phyloP scores from a whole-genome alignment of 2,797 vertebrate genomes.

The Lepilemur ruficaudatus region DNA sequence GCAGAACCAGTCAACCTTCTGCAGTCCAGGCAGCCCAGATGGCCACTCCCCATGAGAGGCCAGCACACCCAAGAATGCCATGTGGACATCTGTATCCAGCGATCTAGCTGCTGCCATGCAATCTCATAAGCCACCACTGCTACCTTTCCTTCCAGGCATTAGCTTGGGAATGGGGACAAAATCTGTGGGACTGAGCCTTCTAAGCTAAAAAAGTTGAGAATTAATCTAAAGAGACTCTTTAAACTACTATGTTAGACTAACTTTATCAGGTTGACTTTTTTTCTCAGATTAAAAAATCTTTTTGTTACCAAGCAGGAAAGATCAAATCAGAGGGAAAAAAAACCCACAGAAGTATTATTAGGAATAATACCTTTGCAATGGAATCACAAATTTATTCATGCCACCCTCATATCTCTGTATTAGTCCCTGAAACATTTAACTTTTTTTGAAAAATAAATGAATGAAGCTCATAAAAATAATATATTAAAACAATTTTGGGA shows the following conservation, averaged over 20 bases:
- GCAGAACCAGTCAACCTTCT: background rate
- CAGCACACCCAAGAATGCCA: background rate
- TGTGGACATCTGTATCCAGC: background rate
- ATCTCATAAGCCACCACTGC: no score
- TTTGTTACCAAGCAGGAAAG: background rate
- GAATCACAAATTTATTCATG: background rate
- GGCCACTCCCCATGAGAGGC: background rate
- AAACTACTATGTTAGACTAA: background rate
- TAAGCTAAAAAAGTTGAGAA: background rate
- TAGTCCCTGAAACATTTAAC: background rate
- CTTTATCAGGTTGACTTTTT: background rate
- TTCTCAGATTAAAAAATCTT: background rate
- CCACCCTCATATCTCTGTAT: background rate
- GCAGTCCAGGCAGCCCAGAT: background rate
- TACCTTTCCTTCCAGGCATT: background rate
- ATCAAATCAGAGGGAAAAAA: background rate
- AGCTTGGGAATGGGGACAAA: background rate
- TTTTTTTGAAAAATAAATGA: background rate
- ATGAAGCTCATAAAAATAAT: background rate
- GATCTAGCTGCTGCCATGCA: background rate
- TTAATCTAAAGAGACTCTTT: background rate
- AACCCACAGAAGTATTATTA: background rate
- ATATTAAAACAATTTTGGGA: background rate
- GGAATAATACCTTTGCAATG: background rate
- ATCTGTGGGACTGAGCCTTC: background rate